These are phyloP conservation scores for Steinernema hermaphroditum DNA, from an alignment of 2,888 invertebrate species.

Conservation along the genomic window DNA sequence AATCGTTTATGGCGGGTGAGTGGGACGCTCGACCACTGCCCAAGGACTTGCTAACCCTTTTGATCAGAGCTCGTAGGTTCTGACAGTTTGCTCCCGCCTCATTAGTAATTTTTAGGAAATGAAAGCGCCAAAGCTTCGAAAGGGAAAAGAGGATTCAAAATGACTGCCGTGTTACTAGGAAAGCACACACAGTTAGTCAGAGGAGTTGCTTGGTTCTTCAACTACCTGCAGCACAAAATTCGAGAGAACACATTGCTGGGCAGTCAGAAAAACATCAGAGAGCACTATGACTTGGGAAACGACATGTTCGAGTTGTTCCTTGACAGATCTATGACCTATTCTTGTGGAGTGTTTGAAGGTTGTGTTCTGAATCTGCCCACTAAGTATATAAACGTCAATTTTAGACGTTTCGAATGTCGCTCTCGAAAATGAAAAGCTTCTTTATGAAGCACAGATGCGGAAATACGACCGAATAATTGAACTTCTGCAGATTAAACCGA, in stretches of 20 bases:
- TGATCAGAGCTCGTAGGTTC: constrained; percentile 40
- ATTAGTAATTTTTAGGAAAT: no score
- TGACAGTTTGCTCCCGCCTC: background rate
- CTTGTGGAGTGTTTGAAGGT: constrained; percentile 55
- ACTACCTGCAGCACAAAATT: constrained; percentile 53
- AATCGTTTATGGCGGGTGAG: constrained; percentile 56
- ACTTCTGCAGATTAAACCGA: constrained; percentile 39
- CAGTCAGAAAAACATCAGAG: constrained; percentile 39
- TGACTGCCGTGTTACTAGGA: background rate
- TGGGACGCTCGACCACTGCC: constrained; percentile 52
- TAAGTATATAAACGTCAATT: background rate
- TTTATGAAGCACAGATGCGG: constrained; percentile 51
- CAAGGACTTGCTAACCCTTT: constrained; percentile 48
- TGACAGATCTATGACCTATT: constrained; percentile 59
- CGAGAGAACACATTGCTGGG: constrained; percentile 52
- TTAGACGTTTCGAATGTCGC: background rate
- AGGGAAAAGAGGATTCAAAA: background rate
- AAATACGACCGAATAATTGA: constrained; percentile 44
- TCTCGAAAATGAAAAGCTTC: constrained; percentile 10
- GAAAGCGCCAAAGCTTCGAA: background rate
- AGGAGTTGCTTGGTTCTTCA: constrained; percentile 39
- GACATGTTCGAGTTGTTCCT: constrained; percentile 61
- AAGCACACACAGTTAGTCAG: constrained; percentile 17
- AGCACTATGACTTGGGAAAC: constrained; percentile 62
- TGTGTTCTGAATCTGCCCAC: background rate